Evolutionary conservation across 2,113 vertebrate species (phyloP).

Genomic region (Seriola aureovittata): DNA sequence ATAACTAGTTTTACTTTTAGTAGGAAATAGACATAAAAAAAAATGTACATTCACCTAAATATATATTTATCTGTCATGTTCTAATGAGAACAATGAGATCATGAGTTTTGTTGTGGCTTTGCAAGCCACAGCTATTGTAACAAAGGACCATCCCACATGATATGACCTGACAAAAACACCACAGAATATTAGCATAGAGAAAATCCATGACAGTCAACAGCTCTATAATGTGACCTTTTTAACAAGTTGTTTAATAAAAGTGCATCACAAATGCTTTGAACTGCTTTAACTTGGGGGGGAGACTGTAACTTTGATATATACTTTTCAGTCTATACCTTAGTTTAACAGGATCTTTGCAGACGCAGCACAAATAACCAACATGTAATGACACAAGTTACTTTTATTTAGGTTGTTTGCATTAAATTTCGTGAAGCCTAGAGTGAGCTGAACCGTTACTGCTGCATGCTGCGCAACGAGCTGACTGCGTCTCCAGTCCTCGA

Average conservation of each 20-base stretch:
- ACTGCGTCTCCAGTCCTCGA: too few species aligned
- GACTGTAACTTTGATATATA: background rate
- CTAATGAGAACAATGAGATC: background rate
- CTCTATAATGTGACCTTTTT: too few species aligned
- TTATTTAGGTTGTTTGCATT: too few species aligned
- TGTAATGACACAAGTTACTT: background rate
- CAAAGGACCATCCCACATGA: background rate
- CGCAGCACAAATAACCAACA: background rate
- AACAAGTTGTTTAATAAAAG: too few species aligned
- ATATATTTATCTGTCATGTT: background rate
- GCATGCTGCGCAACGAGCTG: too few species aligned
- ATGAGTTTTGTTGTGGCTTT: background rate
- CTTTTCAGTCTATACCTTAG: background rate
- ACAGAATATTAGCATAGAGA: background rate
- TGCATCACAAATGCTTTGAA: too few species aligned
- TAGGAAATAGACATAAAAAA: background rate
- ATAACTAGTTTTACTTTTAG: background rate
- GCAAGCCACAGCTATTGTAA: background rate
- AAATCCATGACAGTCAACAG: too few species aligned
- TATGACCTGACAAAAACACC: background rate
- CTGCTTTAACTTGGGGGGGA: too few species aligned
- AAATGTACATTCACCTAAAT: background rate
- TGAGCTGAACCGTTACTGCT: too few species aligned
- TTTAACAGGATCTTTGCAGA: too few species aligned
- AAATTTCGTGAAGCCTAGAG: too few species aligned